A percentile compares a stretch with the other conserved stretches of the same genome.
Evolutionary conservation across 2,113 vertebrate genomes (phyloP).

Genomic region (Blennius ocellaris): DNA sequence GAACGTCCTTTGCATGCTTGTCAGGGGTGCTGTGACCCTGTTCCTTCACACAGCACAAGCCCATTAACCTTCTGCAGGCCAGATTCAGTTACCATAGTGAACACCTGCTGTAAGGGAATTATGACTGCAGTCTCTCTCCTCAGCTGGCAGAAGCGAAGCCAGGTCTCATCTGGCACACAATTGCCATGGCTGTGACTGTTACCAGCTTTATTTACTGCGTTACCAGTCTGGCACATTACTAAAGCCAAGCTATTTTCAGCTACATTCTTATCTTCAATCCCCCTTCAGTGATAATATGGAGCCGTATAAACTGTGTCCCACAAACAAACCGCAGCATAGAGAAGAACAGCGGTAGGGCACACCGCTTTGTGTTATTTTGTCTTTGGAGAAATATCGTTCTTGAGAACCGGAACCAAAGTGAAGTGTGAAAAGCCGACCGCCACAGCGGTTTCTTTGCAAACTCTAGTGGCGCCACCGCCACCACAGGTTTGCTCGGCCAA

Average conservation of each 20-base stretch:
- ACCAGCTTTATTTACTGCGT: slow-evolving; percentile 58
- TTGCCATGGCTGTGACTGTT: slow-evolving; percentile 61
- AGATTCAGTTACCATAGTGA: slow-evolving; percentile 81
- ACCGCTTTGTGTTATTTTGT: slow-evolving; percentile 53
- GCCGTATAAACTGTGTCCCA: slow-evolving; percentile 57
- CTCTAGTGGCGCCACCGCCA: slow-evolving; percentile 36
- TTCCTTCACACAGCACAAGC: slow-evolving; percentile 79
- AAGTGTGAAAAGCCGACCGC: slow-evolving; percentile 53
- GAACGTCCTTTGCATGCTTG: slow-evolving; percentile 76
- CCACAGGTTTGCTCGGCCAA: slow-evolving; percentile 61
- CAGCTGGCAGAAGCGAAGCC: slow-evolving; percentile 65
- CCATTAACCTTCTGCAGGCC: slow-evolving; percentile 80
- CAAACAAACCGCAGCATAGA: slow-evolving; percentile 61
- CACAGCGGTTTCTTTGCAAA: slow-evolving; percentile 76
- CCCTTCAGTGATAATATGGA: slow-evolving; percentile 67
- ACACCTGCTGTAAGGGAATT: slow-evolving; percentile 79
- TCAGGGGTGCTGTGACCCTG: slow-evolving; percentile 79
- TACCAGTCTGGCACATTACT: slow-evolving; percentile 72
- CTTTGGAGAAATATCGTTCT: slow-evolving; percentile 66
- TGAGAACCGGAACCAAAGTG: slow-evolving; percentile 65
- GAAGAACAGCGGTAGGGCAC: slow-evolving; percentile 54
- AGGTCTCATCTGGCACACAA: slow-evolving; percentile 71
- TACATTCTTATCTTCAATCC: slow-evolving; percentile 69
- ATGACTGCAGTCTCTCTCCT: slow-evolving; percentile 71
- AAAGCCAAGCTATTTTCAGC: slow-evolving; percentile 60